Evolutionary conservation across 2,888 invertebrate species (phyloP).

Genomic region (Omphaloscelis lunosa): DNA sequence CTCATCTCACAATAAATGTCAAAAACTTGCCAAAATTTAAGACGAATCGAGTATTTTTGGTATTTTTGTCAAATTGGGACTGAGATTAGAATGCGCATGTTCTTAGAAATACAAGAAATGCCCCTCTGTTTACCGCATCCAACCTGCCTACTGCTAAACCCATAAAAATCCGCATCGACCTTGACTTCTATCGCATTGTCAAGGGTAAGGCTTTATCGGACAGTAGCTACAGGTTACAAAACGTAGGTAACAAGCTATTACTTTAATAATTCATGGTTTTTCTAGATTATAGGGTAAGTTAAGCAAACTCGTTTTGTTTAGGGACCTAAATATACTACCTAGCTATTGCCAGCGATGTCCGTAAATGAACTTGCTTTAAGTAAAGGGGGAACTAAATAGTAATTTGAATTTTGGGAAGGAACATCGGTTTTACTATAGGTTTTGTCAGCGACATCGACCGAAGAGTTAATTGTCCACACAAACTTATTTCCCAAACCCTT

Average conservation of each 20-base stretch:
- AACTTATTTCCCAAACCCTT: too few relatives aligned
- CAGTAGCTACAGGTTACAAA: not conserved
- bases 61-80: not conserved
- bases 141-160: not conserved
- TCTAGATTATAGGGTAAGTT: constrained; percentile 8
- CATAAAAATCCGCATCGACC: constrained; percentile 38
- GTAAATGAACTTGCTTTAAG: not conserved
- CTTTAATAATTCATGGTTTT: constrained; percentile 15
- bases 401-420: not conserved
- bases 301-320: not conserved
- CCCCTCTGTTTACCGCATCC: not conserved
- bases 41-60: not conserved
- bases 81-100: not conserved
- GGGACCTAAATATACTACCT: not conserved
- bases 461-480: not conserved
- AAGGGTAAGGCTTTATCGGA: constrained; percentile 3
- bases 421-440: not conserved
- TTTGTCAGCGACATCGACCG: not conserved
- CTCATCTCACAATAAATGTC: too few relatives aligned
- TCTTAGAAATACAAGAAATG: not conserved
- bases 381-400: not conserved
- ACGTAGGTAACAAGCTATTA: not conserved
- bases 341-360: not conserved
- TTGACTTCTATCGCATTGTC: constrained; percentile 16
- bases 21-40: not conserved